Percentiles rank a stretch among this genome's conserved stretches.
phyloP scores from a whole-genome alignment of 2,888 invertebrate species.

The Gari tellinella region DNA sequence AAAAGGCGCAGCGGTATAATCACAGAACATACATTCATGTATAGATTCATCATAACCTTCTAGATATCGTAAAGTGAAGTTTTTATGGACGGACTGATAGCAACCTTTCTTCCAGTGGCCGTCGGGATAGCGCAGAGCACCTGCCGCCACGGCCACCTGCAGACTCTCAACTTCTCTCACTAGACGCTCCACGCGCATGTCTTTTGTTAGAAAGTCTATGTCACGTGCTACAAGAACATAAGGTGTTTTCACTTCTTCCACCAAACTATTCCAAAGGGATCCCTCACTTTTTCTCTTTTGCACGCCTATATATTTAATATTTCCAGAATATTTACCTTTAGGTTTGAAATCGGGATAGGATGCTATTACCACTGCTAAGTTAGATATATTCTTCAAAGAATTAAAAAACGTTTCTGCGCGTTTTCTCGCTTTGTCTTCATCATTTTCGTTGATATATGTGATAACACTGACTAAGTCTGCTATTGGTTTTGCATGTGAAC shows the following conservation, averaged over 20 bases:
- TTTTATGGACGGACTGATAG: slow-evolving; percentile 71
- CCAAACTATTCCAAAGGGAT: slow-evolving; percentile 64
- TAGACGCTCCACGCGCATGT: slow-evolving; percentile 72
- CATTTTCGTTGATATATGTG: not conserved
- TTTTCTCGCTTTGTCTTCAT: not conserved
- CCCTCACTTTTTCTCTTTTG: slow-evolving; percentile 37
- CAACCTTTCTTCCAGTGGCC: slow-evolving; percentile 79
- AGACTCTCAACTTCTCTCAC: slow-evolving; percentile 70
- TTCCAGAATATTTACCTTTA: no score
- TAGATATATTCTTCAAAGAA: not conserved
- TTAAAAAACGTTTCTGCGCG: slow-evolving; percentile 1
- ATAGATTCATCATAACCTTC: slow-evolving; percentile 77
- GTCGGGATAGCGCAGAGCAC: slow-evolving; percentile 66
- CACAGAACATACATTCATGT: slow-evolving; percentile 80
- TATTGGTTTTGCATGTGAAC: slow-evolving; percentile 29
- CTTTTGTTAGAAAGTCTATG: slow-evolving; percentile 65
- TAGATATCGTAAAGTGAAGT: slow-evolving; percentile 72
- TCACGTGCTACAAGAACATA: slow-evolving; percentile 73
- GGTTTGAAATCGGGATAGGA: no score
- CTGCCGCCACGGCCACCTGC: slow-evolving; percentile 68
- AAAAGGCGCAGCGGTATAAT: slow-evolving; percentile 78
- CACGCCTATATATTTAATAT: no score
- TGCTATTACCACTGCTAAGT: not conserved
- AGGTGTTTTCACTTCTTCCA: slow-evolving; percentile 66
- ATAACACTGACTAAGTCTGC: slow-evolving; percentile 45